Percentiles rank a stretch among this genome's conserved stretches.
Conservation (phyloP, 2,797 vertebrate genomes). For the Oophaga sylvatica region DNA sequence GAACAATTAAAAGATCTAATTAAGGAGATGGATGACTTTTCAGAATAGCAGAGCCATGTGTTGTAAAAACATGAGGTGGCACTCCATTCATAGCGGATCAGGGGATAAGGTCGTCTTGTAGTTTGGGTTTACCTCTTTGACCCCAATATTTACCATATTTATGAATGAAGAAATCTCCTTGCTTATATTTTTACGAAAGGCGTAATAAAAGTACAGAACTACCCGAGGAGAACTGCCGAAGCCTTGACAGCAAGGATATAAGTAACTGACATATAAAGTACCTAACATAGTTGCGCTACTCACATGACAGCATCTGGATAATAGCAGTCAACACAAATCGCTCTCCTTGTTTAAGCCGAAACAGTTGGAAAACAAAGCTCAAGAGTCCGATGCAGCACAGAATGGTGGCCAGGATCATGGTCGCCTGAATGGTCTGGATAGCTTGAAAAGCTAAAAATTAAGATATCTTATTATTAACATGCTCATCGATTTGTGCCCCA, state of each 20-base stretch:
- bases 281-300: conserved; percentile 69
- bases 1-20: conserved; percentile 3
- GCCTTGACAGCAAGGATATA: not conserved
- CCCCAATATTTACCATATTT: not conserved
- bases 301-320: conserved; percentile 90
- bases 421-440: conserved; percentile 87
- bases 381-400: conserved; percentile 90
- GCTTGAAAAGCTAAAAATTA: conserved; percentile 77
- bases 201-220: too few relatives aligned
- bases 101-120: not conserved
- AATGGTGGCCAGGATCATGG: conserved; percentile 90
- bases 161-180: too few relatives aligned
- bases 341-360: conserved; percentile 94
- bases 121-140: not conserved
- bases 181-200: too few relatives aligned
- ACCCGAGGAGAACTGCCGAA: too few relatives aligned
- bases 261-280: not conserved
- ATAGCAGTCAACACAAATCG: conserved; percentile 88
- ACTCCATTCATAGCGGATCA: not conserved
- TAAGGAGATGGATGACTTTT: not conserved
- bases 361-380: conserved; percentile 93
- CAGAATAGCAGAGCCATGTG: not conserved
- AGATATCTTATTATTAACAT: not conserved
- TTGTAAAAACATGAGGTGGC: not conserved
- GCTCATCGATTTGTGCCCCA: not conserved